A percentile compares a stretch with the other conserved stretches of the same genome.
Conservation (phyloP, 2,888 invertebrate genomes). For the Lapara coniferarum region DNA sequence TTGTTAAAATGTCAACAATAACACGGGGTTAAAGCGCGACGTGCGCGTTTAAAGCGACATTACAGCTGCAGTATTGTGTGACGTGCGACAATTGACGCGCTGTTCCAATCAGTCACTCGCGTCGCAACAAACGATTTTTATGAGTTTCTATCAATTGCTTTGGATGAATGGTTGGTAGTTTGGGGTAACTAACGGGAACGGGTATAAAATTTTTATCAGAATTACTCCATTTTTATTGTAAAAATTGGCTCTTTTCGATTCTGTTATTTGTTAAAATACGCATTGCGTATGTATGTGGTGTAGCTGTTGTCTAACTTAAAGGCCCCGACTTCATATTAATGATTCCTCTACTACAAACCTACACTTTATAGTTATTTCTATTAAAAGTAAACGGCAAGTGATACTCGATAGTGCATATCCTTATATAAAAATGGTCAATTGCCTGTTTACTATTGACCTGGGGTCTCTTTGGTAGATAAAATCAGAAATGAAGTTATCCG, state of each 20-base stretch:
- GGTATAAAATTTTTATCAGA: not conserved
- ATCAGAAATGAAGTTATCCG: no score
- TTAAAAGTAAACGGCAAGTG: no score
- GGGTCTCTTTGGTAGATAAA: no score
- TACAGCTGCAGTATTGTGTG: conserved; percentile 33
- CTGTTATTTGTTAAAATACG: not conserved
- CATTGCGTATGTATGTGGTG: no score
- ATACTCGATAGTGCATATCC: no score
- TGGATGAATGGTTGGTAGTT: conserved; percentile 20
- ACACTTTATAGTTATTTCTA: no score
- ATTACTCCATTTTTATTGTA: not conserved
- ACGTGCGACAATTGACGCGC: conserved; percentile 4
- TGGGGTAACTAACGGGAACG: conserved; percentile 10
- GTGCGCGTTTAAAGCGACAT: conserved; percentile 38
- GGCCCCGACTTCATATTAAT: no score
- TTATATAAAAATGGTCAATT: no score
- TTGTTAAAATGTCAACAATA: conserved; percentile 33
- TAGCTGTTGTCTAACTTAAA: no score
- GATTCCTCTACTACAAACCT: no score
- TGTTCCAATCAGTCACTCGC: conserved; percentile 35
- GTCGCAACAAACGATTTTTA: conserved; percentile 31
- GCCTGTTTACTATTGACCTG: no score
- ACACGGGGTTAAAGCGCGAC: conserved; percentile 36
- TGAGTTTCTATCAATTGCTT: conserved; percentile 22
- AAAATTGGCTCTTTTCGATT: not conserved